These are phyloP conservation scores for Diplosoma virens DNA, from an alignment of 23 tunicate species.

Conservation along the genomic window DNA sequence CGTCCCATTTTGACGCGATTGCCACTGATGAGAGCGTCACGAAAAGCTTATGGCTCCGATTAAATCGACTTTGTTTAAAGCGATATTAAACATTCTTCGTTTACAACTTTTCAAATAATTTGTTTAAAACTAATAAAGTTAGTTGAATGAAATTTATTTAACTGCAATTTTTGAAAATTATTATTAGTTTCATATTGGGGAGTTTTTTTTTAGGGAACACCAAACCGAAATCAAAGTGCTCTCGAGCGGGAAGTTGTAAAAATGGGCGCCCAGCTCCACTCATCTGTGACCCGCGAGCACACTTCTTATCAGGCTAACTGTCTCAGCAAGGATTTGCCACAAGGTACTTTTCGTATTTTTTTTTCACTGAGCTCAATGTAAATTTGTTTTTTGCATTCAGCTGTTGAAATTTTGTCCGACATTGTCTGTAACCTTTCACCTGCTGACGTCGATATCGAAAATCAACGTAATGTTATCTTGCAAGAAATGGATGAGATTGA, in stretches of 20 bases:
- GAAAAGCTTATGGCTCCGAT: no score
- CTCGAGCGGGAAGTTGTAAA: slow-evolving; percentile 79
- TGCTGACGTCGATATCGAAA: slow-evolving; percentile 74
- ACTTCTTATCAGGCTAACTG: slow-evolving; percentile 86
- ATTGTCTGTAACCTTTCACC: slow-evolving; percentile 80
- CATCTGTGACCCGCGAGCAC: slow-evolving; percentile 92
- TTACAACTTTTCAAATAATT: no score
- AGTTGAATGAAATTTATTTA: no score
- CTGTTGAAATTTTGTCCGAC: slow-evolving; percentile 87
- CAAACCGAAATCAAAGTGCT: slow-evolving; percentile 63
- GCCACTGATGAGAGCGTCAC: no score
- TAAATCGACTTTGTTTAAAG: no score
- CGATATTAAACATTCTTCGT: no score
- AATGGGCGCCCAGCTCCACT: slow-evolving; percentile 93
- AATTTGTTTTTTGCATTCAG: slow-evolving; percentile 17
- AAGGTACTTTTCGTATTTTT: no score
- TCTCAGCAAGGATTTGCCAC: slow-evolving; percentile 80
- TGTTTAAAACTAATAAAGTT: no score
- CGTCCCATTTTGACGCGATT: no score
- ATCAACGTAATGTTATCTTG: slow-evolving; percentile 75
- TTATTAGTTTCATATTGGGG: no score
- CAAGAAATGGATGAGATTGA: slow-evolving; percentile 95
- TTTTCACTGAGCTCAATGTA: background rate
- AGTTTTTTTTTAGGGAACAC: slow-evolving; percentile 67
- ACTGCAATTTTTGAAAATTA: no score